A percentile compares a stretch with the other conserved stretches of the same genome.
Evolutionary conservation across 2,797 vertebrate species (phyloP).

Genomic region (Semaprochilodus insignis): DNA sequence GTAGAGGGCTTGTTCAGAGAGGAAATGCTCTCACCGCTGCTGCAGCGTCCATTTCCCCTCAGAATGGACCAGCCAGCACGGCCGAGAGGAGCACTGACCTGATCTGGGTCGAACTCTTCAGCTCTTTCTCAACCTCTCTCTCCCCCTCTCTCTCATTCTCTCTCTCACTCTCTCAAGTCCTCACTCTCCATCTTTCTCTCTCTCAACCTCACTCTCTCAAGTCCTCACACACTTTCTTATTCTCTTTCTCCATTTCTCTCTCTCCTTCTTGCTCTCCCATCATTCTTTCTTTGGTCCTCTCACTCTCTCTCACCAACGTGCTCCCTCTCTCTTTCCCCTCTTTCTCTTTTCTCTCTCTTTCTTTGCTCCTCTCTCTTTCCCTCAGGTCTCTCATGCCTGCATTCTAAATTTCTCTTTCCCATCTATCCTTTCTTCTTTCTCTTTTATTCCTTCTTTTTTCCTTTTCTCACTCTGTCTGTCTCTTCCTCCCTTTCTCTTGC

Average conservation of each 20-base stretch:
- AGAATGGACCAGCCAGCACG: neutral
- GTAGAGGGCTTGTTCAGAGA: conserved; percentile 15
- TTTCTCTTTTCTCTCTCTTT: too few relatives aligned
- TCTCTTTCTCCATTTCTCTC: neutral
- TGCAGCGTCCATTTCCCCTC: neutral
- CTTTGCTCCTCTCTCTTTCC: too few relatives aligned
- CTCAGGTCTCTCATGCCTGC: neutral
- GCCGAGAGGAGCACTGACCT: neutral
- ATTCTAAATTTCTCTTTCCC: neutral
- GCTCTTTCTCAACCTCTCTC: neutral
- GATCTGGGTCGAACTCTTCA: neutral
- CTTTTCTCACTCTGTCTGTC: neutral
- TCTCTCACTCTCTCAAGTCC: neutral
- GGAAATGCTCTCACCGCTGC: conserved; percentile 11
- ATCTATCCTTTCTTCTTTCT: neutral
- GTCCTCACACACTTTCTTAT: too few relatives aligned
- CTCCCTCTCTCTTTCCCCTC: too few relatives aligned
- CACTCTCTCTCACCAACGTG: too few relatives aligned
- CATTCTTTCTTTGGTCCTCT: too few relatives aligned
- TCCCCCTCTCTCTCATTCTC: neutral
- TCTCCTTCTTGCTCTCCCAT: neutral
- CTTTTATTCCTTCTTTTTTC: conserved; percentile 9
- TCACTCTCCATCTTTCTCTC: neutral
- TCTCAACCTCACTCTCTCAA: neutral
- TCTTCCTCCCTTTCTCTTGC: neutral